These are phyloP conservation scores for Reticulitermes lucifugus DNA, from an alignment of 2,888 invertebrate genomes.

Conservation along the genomic window DNA sequence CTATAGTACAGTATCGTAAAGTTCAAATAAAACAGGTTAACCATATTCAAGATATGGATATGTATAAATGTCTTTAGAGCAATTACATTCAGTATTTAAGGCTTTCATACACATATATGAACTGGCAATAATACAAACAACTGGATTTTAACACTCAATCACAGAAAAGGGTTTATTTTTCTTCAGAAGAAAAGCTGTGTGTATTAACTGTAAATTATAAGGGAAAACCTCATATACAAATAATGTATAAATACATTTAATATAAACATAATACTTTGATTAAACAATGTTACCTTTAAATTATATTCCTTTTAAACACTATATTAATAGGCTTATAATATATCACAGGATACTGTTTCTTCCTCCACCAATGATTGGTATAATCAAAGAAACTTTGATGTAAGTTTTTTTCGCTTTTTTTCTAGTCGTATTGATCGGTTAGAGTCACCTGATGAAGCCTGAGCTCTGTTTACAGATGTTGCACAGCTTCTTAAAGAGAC, in stretches of 20 bases:
- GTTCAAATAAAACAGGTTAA: too few species aligned
- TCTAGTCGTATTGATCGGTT: conserved; percentile 8
- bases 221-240: neutral
- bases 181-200: neutral
- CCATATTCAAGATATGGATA: neutral
- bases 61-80: neutral
- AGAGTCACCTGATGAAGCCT: neutral
- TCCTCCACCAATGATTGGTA: neutral
- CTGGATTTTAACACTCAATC: too few species aligned
- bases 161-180: neutral
- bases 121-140: neutral
- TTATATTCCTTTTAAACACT: neutral
- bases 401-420: conserved; percentile 18
- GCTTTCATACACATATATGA: neutral
- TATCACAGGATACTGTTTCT: conserved; percentile 27
- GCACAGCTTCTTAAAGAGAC: neutral
- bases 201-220: conserved; percentile 2
- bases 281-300: conserved; percentile 10
- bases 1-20: too few species aligned
- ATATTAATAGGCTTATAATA: neutral
- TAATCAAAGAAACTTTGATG: conserved; percentile 10
- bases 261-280: conserved; percentile 11
- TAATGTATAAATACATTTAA: conserved; percentile 7
- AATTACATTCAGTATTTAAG: neutral
- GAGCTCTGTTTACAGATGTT: neutral